Evolutionary conservation across 1,140 invertebrate species (phyloP).

Genomic region (Cyclina sinensis): DNA sequence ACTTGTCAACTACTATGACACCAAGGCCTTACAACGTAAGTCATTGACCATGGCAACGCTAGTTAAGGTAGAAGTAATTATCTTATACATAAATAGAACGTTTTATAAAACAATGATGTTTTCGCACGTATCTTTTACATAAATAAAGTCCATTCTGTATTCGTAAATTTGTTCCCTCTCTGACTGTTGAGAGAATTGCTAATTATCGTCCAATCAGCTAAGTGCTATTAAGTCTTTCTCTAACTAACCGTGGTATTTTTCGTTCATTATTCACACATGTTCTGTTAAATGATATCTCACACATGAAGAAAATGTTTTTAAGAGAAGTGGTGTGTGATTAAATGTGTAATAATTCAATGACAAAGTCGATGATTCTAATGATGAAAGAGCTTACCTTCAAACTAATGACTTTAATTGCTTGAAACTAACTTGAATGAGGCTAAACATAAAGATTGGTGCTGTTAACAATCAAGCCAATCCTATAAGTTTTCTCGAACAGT

Average conservation of each 20-base stretch:
- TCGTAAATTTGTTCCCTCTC: not conserved
- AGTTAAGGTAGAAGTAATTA: not conserved
- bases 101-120: not conserved
- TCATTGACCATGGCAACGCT: too few relatives aligned
- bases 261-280: constrained; percentile 14
- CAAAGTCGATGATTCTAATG: not conserved
- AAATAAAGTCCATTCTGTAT: not conserved
- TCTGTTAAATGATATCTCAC: not conserved
- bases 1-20: too few relatives aligned
- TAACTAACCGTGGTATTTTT: not conserved
- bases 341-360: not conserved
- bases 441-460: too few relatives aligned
- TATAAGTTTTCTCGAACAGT: too few relatives aligned
- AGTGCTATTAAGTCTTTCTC: not conserved
- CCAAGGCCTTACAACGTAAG: too few relatives aligned
- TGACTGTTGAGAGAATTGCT: constrained; percentile 1
- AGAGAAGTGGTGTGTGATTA: not conserved
- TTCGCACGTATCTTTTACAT: not conserved
- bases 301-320: constrained; percentile 7
- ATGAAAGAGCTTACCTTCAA: not conserved
- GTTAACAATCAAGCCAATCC: too few relatives aligned
- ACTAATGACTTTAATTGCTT: too few relatives aligned
- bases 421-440: too few relatives aligned
- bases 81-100: not conserved
- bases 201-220: not conserved